phyloP scores from a whole-genome alignment of 2,797 vertebrate genomes.

The Xerus rutilus region DNA sequence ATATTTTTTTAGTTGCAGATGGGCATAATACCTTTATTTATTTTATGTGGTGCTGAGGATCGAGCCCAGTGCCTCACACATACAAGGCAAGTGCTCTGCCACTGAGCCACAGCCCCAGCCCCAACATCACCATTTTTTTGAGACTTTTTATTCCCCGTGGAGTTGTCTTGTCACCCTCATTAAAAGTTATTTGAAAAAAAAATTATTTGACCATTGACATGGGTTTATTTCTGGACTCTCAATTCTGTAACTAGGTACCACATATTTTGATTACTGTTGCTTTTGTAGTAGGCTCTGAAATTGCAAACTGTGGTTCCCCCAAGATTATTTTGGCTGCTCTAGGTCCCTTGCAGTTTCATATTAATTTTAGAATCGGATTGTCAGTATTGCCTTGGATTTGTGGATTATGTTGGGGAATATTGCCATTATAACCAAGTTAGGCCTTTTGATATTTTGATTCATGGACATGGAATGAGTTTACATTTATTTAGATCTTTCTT shows the following conservation, averaged over 20 bases:
- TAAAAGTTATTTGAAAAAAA: not conserved
- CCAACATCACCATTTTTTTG: not conserved
- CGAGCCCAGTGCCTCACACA: not conserved
- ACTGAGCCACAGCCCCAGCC: too few species aligned
- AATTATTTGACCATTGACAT: not conserved
- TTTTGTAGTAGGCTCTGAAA: constrained; percentile 11
- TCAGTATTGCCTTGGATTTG: not conserved
- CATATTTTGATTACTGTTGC: not conserved
- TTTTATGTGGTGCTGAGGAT: too few species aligned
- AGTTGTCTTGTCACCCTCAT: not conserved
- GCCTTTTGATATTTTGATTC: not conserved
- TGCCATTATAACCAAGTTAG: not conserved
- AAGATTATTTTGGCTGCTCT: not conserved
- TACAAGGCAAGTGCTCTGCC: too few species aligned
- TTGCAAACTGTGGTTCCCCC: not conserved
- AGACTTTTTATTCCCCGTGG: not conserved
- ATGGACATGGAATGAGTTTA: not conserved
- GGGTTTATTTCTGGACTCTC: not conserved
- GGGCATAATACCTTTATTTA: not conserved
- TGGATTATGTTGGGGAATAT: not conserved
- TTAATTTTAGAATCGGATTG: too few species aligned
- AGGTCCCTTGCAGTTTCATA: too few species aligned
- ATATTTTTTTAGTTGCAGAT: too few species aligned
- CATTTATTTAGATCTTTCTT: not conserved
- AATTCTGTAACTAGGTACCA: not conserved